Conservation (phyloP, 2,113 vertebrate species). For the Rhabdornis inornatus region DNA sequence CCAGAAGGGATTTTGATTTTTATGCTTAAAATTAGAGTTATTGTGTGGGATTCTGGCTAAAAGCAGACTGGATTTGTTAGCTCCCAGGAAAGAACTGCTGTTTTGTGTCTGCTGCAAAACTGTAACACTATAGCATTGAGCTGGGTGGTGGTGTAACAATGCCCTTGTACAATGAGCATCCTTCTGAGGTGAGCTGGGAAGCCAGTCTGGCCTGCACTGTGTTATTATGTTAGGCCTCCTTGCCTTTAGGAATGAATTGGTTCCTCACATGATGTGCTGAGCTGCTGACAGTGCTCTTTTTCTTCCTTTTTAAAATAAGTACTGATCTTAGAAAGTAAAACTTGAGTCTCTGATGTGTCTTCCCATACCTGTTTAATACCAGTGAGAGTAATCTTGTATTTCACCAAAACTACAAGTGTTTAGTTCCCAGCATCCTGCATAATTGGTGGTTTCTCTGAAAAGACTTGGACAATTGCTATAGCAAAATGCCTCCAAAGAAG, state of each 20-base stretch:
- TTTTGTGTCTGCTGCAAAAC: not conserved
- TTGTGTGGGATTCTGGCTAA: not conserved
- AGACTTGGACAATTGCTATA: constrained; percentile 15
- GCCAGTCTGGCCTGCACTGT: not conserved
- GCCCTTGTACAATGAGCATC: not conserved
- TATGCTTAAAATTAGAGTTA: not conserved
- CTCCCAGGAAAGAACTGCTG: not conserved
- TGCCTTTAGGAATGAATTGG: not conserved
- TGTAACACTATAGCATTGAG: not conserved
- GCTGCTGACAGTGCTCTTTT: not conserved
- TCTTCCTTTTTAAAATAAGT: not conserved
- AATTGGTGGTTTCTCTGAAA: constrained; percentile 64
- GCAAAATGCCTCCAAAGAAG: not conserved
- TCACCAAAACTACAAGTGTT: constrained; percentile 35
- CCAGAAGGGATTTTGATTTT: not conserved
- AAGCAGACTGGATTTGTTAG: not conserved
- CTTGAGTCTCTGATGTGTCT: constrained; percentile 9
- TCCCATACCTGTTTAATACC: constrained; percentile 5
- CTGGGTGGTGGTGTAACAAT: not conserved
- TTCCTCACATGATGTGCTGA: not conserved
- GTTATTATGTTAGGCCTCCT: not conserved
- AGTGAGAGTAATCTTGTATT: constrained; percentile 37
- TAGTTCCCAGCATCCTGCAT: constrained; percentile 39
- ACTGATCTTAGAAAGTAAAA: constrained; percentile 8
- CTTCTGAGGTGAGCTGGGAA: not conserved